A percentile compares a stretch with the other conserved stretches of the same genome.
Conservation (phyloP, 2,797 vertebrate species). For the Monodelphis domestica region DNA sequence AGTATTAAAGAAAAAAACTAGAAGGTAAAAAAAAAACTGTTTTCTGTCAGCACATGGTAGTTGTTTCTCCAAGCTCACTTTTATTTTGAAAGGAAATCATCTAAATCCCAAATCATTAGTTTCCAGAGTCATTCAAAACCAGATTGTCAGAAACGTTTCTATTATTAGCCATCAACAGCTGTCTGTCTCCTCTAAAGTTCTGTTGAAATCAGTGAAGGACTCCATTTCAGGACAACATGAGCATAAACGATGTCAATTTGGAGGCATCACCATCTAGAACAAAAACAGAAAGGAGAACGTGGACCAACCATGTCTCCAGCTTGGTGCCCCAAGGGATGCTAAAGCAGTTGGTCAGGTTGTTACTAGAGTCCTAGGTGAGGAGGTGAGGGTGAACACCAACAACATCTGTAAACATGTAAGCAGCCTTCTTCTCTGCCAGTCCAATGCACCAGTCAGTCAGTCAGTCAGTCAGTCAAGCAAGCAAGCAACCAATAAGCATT, state of each 20-base stretch:
- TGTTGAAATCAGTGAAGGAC: background rate
- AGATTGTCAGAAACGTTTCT: background rate
- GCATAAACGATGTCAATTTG: background rate
- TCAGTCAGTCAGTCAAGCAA: too few relatives aligned
- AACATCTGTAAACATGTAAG: background rate
- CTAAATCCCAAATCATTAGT: background rate
- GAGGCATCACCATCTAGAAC: background rate
- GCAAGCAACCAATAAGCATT: background rate
- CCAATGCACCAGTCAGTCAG: background rate
- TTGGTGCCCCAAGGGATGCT: background rate
- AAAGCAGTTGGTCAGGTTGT: too few relatives aligned
- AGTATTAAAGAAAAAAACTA: slow-evolving; percentile 64
- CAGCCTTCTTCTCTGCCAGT: background rate
- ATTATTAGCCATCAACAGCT: background rate
- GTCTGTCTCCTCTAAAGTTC: background rate
- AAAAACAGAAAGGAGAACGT: background rate
- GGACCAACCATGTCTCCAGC: too few relatives aligned
- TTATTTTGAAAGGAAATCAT: slow-evolving; percentile 52
- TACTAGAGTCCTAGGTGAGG: background rate
- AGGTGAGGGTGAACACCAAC: background rate
- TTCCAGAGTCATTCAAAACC: slow-evolving; percentile 2
- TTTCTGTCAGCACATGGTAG: slow-evolving; percentile 46
- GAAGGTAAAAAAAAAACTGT: slow-evolving; percentile 51
- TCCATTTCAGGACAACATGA: slow-evolving; percentile 1
- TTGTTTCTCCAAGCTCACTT: slow-evolving; percentile 52